These are phyloP conservation scores for Antigone vipio DNA, from an alignment of 2,113 vertebrate genomes.

Conservation along the genomic window DNA sequence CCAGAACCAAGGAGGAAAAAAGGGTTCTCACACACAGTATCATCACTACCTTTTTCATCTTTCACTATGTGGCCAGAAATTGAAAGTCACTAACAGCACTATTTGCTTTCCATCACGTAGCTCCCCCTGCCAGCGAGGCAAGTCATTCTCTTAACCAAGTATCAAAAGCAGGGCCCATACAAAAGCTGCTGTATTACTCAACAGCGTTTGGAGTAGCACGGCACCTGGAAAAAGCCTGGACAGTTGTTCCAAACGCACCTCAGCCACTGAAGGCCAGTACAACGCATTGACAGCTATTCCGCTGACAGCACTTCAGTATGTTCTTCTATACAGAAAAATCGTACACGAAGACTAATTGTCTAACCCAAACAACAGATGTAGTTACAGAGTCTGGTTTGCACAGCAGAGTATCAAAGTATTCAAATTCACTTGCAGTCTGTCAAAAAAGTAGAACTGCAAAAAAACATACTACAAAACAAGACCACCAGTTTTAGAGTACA, in stretches of 20 bases:
- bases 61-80: neutral
- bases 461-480: neutral
- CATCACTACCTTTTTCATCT: neutral
- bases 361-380: neutral
- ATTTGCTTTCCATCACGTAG: neutral
- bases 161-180: neutral
- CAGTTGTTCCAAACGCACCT: neutral
- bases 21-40: neutral
- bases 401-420: neutral
- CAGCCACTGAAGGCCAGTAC: neutral
- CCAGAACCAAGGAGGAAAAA: too few species aligned
- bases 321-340: neutral
- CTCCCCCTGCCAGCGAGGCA: neutral
- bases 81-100: neutral
- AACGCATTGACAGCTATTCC: rapidly evolving
- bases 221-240: neutral
- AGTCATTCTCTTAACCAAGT: neutral
- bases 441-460: neutral
- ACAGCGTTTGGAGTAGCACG: rapidly evolving
- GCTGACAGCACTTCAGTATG: neutral
- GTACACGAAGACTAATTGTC: rapidly evolving
- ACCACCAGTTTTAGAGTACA: neutral
- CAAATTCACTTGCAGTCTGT: neutral
- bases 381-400: neutral
- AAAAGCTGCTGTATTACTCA: rapidly evolving